Evolutionary conservation across 2,113 vertebrate genomes (phyloP).

Genomic region (Paradisaea rubra): DNA sequence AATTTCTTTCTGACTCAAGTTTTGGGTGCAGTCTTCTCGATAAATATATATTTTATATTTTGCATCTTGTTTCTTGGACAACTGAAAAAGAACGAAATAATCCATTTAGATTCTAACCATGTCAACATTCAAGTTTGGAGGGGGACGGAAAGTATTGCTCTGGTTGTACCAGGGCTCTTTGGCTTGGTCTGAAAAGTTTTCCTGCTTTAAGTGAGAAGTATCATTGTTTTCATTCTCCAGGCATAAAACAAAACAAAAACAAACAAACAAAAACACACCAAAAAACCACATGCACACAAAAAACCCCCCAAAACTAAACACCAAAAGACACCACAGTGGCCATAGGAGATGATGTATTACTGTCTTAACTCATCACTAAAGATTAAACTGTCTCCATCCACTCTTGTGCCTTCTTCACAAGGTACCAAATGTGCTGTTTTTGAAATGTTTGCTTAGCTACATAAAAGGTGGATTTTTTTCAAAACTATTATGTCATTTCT

Average conservation of each 20-base stretch:
- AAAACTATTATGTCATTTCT: background rate
- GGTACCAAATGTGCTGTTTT: background rate
- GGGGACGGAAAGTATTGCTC: background rate
- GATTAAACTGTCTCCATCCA: background rate
- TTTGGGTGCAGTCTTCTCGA: background rate
- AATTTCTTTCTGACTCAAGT: background rate
- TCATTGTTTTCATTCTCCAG: background rate
- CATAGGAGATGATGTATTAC: background rate
- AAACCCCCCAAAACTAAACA: background rate
- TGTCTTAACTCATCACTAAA: background rate
- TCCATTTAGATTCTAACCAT: background rate
- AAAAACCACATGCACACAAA: fast-evolving
- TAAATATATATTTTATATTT: background rate
- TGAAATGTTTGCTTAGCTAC: background rate
- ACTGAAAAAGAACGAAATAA: background rate
- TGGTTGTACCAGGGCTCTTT: background rate
- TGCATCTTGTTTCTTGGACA: background rate
- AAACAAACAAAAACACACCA: background rate
- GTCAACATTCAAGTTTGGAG: background rate
- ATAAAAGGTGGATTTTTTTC: fast-evolving
- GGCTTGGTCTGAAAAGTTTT: background rate
- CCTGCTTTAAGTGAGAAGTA: background rate
- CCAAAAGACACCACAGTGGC: background rate
- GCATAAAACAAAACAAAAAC: background rate
- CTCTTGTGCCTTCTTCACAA: background rate